phyloP scores from a whole-genome alignment of 2,888 invertebrate species.

The Acrobasis consociella region DNA sequence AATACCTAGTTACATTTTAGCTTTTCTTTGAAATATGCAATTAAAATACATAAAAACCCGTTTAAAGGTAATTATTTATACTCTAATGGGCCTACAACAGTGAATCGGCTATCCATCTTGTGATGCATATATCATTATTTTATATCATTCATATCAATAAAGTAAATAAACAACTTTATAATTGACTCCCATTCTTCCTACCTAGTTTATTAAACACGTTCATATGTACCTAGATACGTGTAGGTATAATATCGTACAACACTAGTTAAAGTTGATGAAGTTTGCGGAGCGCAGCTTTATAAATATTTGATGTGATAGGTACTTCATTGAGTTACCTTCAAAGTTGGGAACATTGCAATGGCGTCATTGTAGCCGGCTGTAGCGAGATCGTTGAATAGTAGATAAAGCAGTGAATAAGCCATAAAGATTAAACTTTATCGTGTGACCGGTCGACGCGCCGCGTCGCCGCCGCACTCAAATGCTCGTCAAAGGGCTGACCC shows the following conservation, averaged over 20 bases:
- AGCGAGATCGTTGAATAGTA: conserved; percentile 16
- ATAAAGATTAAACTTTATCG: conserved; percentile 17
- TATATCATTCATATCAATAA: no score
- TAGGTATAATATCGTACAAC: neutral
- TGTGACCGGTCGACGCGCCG: neutral
- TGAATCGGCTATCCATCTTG: no score
- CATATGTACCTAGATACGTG: no score
- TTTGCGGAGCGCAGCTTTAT: conserved; percentile 11
- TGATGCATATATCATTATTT: no score
- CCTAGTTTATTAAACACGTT: no score
- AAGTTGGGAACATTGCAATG: conserved; percentile 8
- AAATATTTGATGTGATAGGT: conserved; percentile 21
- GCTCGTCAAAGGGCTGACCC: neutral
- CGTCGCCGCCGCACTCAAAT: neutral
- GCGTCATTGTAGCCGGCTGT: neutral
- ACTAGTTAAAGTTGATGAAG: conserved; percentile 6
- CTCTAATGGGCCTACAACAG: no score
- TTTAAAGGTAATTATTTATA: no score
- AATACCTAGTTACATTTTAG: no score
- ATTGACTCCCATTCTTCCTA: no score
- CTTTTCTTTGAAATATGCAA: no score
- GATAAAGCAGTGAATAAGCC: conserved; percentile 13
- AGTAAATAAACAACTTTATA: no score
- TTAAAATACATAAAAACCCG: no score
- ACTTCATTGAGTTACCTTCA: conserved; percentile 20